Evolutionary conservation across 2,797 vertebrate species (phyloP), one percentile per base, ranked within the genome.

Genomic region (Silurus lanzhouensis): DNA sequence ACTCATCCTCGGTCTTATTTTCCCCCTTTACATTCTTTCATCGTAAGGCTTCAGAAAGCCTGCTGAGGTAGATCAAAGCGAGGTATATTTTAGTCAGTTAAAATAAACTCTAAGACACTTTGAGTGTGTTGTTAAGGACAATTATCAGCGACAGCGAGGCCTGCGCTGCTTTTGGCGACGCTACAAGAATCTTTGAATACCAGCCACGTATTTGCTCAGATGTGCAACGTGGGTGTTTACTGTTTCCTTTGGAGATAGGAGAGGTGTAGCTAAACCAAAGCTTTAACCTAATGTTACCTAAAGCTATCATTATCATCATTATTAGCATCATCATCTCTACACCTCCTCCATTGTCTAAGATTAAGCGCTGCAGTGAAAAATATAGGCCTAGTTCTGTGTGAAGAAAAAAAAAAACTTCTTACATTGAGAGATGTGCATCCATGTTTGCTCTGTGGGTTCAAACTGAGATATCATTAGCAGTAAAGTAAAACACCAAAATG

Each of bases 261-360:
- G 83, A 70, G 46, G 27, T 64, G 12, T 6, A 61, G 58, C 27
- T 58, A 38, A 70, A 70, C 52, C 27, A 38, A 27, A 81, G 84
- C 25, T 6, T 71, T 81, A 74, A 38, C 58, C 78, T 75, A 64
- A 75, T 86, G 76, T 76, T 31, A 66, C 55, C 6, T 44, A 22
- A 61, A 44, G 61, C 81, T 46, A 31, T 67, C 48, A 48, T 70
- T 14, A 77, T 48, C 64, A 80, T 75, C 61, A 38, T 72, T 46
- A 67, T 77, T 74, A 15, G 44, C 61, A 31, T 55, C 57, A 77
- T 60, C 31, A 38, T 60, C 75, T 60, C 60, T 52, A 31, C 72
- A 67, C 25, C 61, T 55, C 44, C 63, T 60, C 17, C n/a, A 12
- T 20, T 19, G 38, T 82, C 55, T 20, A 17, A 22, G 6, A 75